Percentiles rank a stretch among this genome's conserved stretches.
Conservation (phyloP, 2,113 vertebrate genomes). For the Hippopotamus amphibius region DNA sequence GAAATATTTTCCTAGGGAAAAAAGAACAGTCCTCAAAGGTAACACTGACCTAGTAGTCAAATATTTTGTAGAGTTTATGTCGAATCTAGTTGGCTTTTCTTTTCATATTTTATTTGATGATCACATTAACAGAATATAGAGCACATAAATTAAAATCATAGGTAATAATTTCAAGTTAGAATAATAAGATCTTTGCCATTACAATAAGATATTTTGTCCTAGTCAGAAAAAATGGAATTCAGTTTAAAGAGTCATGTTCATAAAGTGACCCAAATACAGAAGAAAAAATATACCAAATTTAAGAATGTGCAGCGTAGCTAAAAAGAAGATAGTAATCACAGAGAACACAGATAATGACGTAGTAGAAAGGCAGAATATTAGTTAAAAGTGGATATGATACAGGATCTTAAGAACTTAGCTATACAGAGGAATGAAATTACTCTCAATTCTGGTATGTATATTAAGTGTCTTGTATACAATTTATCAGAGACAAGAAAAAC, state of each 20-base stretch:
- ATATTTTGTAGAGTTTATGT: neutral
- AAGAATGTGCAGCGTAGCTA: neutral
- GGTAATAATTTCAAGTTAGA: neutral
- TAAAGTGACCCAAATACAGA: neutral
- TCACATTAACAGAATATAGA: neutral
- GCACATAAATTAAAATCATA: neutral
- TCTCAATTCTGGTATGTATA: constrained; percentile 1
- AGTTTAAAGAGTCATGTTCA: constrained; percentile 37
- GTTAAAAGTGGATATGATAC: constrained; percentile 29
- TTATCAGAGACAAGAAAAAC: constrained; percentile 45
- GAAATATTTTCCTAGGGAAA: neutral
- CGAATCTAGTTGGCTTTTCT: neutral
- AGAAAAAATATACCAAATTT: neutral
- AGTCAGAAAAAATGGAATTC: constrained; percentile 14
- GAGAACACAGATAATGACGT: neutral
- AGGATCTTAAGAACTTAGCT: neutral
- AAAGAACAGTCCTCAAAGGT: neutral
- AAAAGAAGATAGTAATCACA: neutral
- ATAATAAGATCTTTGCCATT: neutral
- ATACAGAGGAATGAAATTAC: constrained; percentile 13
- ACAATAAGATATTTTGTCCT: neutral
- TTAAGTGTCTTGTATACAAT: neutral
- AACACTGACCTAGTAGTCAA: neutral
- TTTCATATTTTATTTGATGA: neutral
- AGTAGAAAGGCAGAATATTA: neutral